Percentiles rank a stretch among this genome's conserved stretches.
phyloP scores from a whole-genome alignment of 2,797 vertebrate genomes.

The Tragopan temminckii region DNA sequence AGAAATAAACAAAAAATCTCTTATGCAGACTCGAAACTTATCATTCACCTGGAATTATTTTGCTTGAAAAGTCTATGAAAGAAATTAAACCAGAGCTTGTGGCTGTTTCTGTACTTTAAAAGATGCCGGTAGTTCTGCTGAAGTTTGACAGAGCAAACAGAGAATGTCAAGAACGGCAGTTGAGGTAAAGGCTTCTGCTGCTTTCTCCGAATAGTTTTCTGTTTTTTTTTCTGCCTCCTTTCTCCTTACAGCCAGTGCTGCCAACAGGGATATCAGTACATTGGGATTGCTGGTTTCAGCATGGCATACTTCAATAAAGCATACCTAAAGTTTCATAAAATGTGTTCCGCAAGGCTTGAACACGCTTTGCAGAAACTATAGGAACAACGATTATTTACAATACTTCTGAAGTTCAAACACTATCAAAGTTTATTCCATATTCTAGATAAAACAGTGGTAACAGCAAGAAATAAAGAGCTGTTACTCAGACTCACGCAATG shows the following conservation, averaged over 20 bases:
- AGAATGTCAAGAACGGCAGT: neutral
- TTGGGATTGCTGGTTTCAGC: neutral
- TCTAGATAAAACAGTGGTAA: neutral
- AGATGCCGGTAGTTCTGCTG: neutral
- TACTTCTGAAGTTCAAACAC: neutral
- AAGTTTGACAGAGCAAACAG: neutral
- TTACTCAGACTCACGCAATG: neutral
- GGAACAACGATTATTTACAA: fast-evolving
- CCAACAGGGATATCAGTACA: neutral
- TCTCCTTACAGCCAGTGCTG: neutral
- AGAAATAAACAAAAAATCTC: neutral
- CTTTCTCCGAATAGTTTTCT: neutral
- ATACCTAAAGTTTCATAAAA: neutral
- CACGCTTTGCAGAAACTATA: neutral
- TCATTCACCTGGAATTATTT: neutral
- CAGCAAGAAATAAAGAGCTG: neutral
- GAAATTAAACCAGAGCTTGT: neutral
- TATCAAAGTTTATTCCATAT: neutral
- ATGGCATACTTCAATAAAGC: neutral
- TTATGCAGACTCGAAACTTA: neutral
- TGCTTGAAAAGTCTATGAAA: neutral
- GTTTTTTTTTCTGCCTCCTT: neutral
- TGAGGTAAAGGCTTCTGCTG: neutral
- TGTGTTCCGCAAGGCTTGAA: neutral
- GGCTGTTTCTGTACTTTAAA: neutral